A percentile compares a stretch with the other conserved stretches of the same genome.
These are phyloP conservation scores for Anableps anableps DNA, from an alignment of 2,797 vertebrate species.

Conservation along the genomic window DNA sequence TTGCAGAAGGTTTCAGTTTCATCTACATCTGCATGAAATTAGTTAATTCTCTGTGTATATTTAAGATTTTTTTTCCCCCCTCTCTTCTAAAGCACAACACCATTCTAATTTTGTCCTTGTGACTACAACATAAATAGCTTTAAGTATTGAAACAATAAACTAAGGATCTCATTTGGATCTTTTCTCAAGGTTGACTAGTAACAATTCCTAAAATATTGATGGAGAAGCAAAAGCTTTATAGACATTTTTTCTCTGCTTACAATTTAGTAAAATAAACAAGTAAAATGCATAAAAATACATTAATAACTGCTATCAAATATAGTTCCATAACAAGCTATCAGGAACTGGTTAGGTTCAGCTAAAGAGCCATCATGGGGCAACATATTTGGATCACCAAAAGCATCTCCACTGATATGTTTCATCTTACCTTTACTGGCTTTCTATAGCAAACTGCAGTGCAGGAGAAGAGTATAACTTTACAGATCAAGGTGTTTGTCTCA, in stretches of 20 bases:
- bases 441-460: neutral
- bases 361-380: neutral
- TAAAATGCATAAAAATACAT: neutral
- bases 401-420: neutral
- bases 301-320: neutral
- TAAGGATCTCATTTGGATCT: slow-evolving; percentile 23
- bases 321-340: neutral
- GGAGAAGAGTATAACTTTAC: slow-evolving; percentile 1
- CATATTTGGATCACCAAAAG: neutral
- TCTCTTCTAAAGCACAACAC: neutral
- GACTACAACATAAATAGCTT: neutral
- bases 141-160: neutral
- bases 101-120: neutral
- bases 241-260: slow-evolving; percentile 1
- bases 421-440: neutral
- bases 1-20: slow-evolving; percentile 28
- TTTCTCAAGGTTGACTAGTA: slow-evolving; percentile 19
- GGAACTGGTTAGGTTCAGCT: neutral
- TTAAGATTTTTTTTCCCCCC: neutral
- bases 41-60: slow-evolving; percentile 1
- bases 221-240: slow-evolving; percentile 17
- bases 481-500: neutral
- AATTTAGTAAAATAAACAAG: neutral
- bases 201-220: slow-evolving; percentile 20
- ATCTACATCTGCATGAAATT: slow-evolving; percentile 18